A percentile compares a stretch with the other conserved stretches of the same genome.
Conservation (phyloP, 2,797 vertebrate species). For the Microchirus variegatus region DNA sequence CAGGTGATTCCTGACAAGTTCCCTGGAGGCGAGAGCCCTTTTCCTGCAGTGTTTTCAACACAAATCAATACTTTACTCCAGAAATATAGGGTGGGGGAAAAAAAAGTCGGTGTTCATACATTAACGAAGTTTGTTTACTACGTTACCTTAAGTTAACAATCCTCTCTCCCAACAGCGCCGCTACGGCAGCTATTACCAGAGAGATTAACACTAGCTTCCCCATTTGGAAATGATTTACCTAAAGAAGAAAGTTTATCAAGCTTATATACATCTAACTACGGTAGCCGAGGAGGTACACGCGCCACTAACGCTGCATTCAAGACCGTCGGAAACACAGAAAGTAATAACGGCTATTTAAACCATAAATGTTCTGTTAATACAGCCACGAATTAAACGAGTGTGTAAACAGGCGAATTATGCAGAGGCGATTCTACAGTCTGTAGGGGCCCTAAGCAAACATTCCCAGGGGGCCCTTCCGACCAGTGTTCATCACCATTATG, state of each 20-base stretch:
- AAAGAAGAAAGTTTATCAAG: accelerated
- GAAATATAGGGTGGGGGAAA: background rate
- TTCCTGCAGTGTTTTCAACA: conserved; percentile 49
- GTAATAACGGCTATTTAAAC: too few relatives aligned
- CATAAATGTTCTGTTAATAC: too few relatives aligned
- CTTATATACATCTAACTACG: accelerated
- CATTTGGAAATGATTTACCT: conserved; percentile 35
- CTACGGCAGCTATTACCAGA: conserved; percentile 44
- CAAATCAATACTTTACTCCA: background rate
- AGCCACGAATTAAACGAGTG: too few relatives aligned
- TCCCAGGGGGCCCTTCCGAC: too few relatives aligned
- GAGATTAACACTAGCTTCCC: conserved; percentile 50
- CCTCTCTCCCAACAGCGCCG: conserved; percentile 66
- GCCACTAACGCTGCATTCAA: conserved; percentile 30
- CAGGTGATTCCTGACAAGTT: conserved; percentile 63
- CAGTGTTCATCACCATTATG: too few relatives aligned
- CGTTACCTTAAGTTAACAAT: conserved; percentile 60
- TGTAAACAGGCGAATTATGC: too few relatives aligned
- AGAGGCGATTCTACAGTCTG: too few relatives aligned
- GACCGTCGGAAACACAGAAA: conserved; percentile 2
- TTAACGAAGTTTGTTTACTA: background rate
- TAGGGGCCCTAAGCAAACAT: too few relatives aligned
- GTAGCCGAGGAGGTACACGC: background rate
- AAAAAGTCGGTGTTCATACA: background rate
- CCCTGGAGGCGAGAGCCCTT: conserved; percentile 50